These are phyloP conservation scores for Epirrhoe alternata DNA, from an alignment of 2,888 invertebrate genomes.

Conservation along the genomic window DNA sequence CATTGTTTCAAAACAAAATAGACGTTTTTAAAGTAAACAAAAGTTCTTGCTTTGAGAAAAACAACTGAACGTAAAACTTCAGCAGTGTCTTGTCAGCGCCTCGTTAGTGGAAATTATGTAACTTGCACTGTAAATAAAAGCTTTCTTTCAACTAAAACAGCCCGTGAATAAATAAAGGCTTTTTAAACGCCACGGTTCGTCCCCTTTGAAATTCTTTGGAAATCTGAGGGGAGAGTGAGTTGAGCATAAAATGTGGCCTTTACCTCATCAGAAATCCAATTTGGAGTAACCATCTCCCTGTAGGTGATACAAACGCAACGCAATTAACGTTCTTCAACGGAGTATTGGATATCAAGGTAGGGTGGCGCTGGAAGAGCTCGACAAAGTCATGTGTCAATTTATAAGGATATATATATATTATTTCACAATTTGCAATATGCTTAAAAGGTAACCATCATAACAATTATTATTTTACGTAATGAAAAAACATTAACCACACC, in stretches of 20 bases:
- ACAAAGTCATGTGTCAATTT: not conserved
- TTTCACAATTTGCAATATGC: too few species aligned
- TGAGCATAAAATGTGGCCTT: constrained; percentile 74
- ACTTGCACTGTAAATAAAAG: constrained; percentile 32
- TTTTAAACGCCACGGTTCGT: constrained; percentile 40
- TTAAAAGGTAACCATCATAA: too few species aligned
- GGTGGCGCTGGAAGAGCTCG: constrained; percentile 42
- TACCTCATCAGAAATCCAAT: constrained; percentile 79
- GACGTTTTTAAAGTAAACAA: not conserved
- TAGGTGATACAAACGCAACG: constrained; percentile 81
- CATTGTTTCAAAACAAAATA: not conserved
- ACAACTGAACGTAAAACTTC: constrained; percentile 24
- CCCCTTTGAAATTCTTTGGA: constrained; percentile 48
- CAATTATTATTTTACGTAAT: too few species aligned
- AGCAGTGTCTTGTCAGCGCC: constrained; percentile 26
- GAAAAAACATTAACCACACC: too few species aligned
- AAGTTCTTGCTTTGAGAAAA: constrained; percentile 16
- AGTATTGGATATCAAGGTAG: constrained; percentile 47
- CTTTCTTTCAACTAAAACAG: constrained; percentile 33
- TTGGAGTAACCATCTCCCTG: constrained; percentile 69
- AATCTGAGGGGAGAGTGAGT: constrained; percentile 57
- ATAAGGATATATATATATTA: constrained; percentile 2
- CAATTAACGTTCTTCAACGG: constrained; percentile 70
- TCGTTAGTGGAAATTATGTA: constrained; percentile 37
- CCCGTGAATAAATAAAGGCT: constrained; percentile 42